Conservation (phyloP, 2,888 invertebrate species). For the Callyntrura guangdongensis region DNA sequence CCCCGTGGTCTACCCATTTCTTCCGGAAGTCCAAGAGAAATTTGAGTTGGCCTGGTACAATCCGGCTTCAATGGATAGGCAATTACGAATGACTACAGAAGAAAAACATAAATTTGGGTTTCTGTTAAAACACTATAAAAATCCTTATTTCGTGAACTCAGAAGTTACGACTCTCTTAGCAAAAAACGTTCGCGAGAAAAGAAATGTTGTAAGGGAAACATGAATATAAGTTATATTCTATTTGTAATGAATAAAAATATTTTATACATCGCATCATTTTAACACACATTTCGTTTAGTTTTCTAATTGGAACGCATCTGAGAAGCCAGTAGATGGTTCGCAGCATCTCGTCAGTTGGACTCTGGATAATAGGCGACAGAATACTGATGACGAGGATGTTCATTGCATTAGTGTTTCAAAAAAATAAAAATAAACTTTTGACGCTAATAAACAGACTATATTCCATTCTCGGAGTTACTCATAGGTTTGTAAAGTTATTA, state of each 20-base stretch:
- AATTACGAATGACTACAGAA: conserved; percentile 4
- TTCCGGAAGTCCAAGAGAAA: conserved; percentile 38
- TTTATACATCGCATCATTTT: conserved; percentile 65
- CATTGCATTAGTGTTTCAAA: not conserved
- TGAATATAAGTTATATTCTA: conserved; percentile 46
- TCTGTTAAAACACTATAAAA: conserved; percentile 61
- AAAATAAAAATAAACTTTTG: conserved; percentile 24
- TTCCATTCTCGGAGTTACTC: conserved; percentile 39
- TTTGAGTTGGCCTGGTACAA: conserved; percentile 58
- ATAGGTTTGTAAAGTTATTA: not conserved
- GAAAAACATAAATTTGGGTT: conserved; percentile 58
- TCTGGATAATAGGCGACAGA: conserved; percentile 50
- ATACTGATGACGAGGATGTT: conserved; percentile 33
- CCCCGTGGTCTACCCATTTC: conserved; percentile 59
- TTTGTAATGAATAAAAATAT: conserved; percentile 53
- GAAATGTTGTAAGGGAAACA: conserved; percentile 75
- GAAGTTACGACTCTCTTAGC: conserved; percentile 21
- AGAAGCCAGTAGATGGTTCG: conserved; percentile 54
- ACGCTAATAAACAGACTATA: conserved; percentile 37
- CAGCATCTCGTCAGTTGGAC: conserved; percentile 56
- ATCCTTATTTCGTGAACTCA: conserved; percentile 51
- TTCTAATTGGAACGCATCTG: conserved; percentile 67
- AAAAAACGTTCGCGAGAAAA: conserved; percentile 68
- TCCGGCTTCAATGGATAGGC: conserved; percentile 16
- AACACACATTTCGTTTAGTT: conserved; percentile 73